Base-by-base conservation (phyloP, 2,888 invertebrate genomes). In the Andrena hattorfiana region DNA sequence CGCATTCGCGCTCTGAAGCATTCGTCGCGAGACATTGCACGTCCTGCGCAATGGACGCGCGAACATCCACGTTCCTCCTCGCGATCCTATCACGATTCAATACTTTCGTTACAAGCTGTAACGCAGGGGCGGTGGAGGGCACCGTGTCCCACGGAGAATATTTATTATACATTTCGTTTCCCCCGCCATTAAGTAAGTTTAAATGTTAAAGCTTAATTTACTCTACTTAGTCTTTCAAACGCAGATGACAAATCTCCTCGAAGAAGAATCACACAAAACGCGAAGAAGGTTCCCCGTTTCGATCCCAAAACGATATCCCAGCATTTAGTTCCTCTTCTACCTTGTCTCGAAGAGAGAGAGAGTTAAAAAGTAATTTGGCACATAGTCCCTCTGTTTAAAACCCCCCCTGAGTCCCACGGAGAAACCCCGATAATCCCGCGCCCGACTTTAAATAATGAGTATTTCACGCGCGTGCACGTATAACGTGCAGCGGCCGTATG, bases 61-160 rank as follows among this genome's bases (percentile, higher is more conserved):
- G 42, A 75, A 67, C 64, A 42, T 67, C 48, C 42, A 28, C 42
- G 54, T 26, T 62, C 48, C 71, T 60, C 48, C 54, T 62, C 48
- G 62, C 51, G 67, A 80, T 48, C 32, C n/a, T 71, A 80, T 80
- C 81, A 23, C 80, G 66, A 67, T 72, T 80, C 81, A 80, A 80
- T 80, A 80, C 72, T 80, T 80, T 80, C 60, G 48, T 80, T 80
- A 71, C 62, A 71, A 48, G 35, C 80, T 80, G 32, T 32, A 80
- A 69, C 63, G 49, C 60, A 20, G 59, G 30, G 64, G 5, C 59
- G 60, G 62, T 26, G n/a, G 5, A 2, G 20, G n/a, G 20, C 23
- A 10, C n/a, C 13, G 64, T 35, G 1, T 13, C 10, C 7, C 20
- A 23, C 56, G 23, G 26, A 16, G 23, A 56, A 26, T 23, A 54